Conservation (phyloP, 2,113 vertebrate genomes). For the Protomyctophum bolini region DNA sequence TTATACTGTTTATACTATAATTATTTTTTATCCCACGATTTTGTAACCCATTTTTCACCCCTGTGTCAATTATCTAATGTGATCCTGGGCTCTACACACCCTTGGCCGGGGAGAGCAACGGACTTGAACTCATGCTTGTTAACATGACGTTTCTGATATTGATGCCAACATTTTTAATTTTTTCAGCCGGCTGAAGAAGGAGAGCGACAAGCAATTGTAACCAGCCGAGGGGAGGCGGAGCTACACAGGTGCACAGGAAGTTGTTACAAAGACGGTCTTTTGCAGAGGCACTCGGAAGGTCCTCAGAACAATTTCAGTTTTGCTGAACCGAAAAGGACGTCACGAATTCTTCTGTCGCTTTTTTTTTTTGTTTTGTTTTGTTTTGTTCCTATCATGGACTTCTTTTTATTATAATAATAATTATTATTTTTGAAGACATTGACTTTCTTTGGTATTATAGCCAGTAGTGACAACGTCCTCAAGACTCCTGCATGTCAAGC, state of each 20-base stretch:
- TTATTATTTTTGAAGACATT: constrained; percentile 66
- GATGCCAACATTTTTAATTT: constrained; percentile 32
- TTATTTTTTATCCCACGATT: too few species aligned
- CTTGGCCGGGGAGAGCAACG: too few species aligned
- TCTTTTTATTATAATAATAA: constrained; percentile 15
- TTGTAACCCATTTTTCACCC: too few species aligned
- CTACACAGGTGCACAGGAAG: constrained; percentile 71
- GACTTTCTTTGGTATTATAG: constrained; percentile 84
- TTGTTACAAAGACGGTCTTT: constrained; percentile 80
- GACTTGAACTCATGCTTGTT: too few species aligned
- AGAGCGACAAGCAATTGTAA: constrained; percentile 99
- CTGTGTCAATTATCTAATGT: too few species aligned
- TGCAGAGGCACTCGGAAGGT: constrained; percentile 41
- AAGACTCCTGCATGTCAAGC: constrained; percentile 93
- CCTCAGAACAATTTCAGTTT: constrained; percentile 74
- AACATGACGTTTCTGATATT: neutral
- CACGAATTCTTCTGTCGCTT: constrained; percentile 82
- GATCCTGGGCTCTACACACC: too few species aligned
- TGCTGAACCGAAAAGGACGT: constrained; percentile 80
- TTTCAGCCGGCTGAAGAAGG: constrained; percentile 97
- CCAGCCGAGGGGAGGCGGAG: constrained; percentile 78
- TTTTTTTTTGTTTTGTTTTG: constrained; percentile 48
- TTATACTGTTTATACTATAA: too few species aligned
- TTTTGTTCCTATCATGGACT: constrained; percentile 67
- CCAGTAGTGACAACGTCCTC: constrained; percentile 88